These are phyloP conservation scores for Alligator mississippiensis DNA, from an alignment of 2,113 vertebrate genomes.

Conservation along the genomic window DNA sequence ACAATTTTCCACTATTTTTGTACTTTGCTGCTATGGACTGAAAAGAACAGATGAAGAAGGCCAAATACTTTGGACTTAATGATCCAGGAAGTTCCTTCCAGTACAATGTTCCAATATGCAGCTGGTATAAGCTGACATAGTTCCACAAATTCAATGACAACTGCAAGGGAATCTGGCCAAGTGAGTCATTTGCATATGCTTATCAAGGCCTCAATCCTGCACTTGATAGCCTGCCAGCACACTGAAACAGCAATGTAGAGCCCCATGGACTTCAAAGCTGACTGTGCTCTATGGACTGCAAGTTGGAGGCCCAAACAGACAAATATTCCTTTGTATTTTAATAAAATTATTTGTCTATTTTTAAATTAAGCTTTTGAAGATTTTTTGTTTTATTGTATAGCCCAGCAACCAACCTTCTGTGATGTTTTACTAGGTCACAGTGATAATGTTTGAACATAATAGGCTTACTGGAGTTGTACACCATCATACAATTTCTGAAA, in stretches of 20 bases:
- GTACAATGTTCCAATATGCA: background rate
- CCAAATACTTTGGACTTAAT: background rate
- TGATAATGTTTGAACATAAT: background rate
- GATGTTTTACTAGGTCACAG: background rate
- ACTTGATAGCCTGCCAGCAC: background rate
- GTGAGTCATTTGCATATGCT: background rate
- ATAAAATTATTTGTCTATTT: background rate
- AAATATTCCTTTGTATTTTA: background rate
- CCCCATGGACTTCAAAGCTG: background rate
- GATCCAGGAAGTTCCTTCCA: too few species aligned
- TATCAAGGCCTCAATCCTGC: background rate
- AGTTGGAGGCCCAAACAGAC: background rate
- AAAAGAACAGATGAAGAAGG: background rate
- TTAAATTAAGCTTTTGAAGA: background rate
- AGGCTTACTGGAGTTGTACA: background rate
- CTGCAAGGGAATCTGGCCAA: background rate
- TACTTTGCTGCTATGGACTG: background rate
- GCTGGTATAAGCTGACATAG: background rate
- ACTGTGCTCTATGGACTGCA: background rate
- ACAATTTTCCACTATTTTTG: background rate
- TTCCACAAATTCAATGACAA: accelerated
- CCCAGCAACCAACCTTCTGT: background rate
- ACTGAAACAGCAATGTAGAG: background rate
- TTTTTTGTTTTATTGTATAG: background rate
- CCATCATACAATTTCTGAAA: background rate